A percentile compares a stretch with the other conserved stretches of the same genome.
Conservation (phyloP, 1,140 invertebrate species). For the Drosophila carrolli region DNA sequence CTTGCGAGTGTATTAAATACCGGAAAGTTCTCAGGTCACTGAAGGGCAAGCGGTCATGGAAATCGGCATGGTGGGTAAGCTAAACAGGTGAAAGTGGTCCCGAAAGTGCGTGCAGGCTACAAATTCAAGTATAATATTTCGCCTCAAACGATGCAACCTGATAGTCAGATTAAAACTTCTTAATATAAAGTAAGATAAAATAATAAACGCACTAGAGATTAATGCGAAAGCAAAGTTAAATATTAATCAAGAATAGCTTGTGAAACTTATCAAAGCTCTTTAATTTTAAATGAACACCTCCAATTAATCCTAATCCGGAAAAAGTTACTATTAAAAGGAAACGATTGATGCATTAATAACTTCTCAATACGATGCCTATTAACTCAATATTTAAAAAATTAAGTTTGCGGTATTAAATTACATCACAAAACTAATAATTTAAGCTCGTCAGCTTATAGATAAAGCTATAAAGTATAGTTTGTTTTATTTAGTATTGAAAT, state of each 20-base stretch:
- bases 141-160: slow-evolving; percentile 1
- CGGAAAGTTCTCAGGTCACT: slow-evolving; percentile 57
- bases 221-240: background rate
- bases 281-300: background rate
- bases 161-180: background rate
- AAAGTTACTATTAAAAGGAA: too few relatives aligned
- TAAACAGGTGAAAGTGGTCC: slow-evolving; percentile 10
- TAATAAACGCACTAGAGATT: background rate
- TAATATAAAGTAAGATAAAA: background rate
- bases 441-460: too few relatives aligned
- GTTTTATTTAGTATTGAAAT: too few relatives aligned
- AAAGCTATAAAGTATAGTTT: too few relatives aligned
- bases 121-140: slow-evolving; percentile 3
- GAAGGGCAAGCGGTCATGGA: slow-evolving; percentile 52
- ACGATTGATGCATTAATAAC: too few relatives aligned
- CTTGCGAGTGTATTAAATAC: slow-evolving; percentile 70
- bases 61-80: background rate
- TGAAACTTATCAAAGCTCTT: background rate
- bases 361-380: too few relatives aligned
- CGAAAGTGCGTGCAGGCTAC: slow-evolving; percentile 3
- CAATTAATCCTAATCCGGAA: too few relatives aligned
- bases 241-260: background rate
- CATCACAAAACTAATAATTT: too few relatives aligned
- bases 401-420: too few relatives aligned
- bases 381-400: too few relatives aligned